Evolutionary conservation across 1,140 invertebrate species (phyloP), one percentile per base, ranked within the genome.

Genomic region (Brachystomella parvula): DNA sequence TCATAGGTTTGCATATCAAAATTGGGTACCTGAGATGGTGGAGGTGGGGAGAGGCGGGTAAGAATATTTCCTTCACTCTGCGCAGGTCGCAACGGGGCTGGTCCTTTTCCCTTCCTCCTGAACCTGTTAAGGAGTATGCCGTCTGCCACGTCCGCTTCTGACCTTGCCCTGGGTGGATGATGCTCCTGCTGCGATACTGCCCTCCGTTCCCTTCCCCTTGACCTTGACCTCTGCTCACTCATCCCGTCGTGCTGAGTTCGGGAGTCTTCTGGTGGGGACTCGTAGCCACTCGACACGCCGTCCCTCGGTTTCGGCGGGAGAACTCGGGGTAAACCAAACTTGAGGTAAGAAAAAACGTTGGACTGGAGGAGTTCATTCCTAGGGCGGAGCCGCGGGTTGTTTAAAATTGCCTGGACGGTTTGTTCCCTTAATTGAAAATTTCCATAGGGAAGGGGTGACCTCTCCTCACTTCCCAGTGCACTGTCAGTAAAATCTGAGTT

Each of bases 401-500:
- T 88, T n/a, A 96, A 79, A 53, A 96, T 95, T 21, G 90, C 93
- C 78, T 94, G 91, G 1, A 95, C 92, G 26, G 92, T 95, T 31
- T 90, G 92, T 76, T 95, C 92, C 57, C 90, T 80, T 2, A 96
- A 82, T 75, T 94, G 90, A 77, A 95, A 95, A 77, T 95, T 94
- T 30, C 92, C 92, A 79, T 94, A 94, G 30, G 91, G 91, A 68
- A 92, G 80, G 6, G 90, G 89, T 68, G 89, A 90, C 78, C 94
- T 92, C 75, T 93, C 90, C 26, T 88, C 88, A 35, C 89, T 91
- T 30, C 92, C 92, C 24, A 95, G 80, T 0, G 92, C 93, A 44
- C 90, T 93, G 76, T 95, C 92, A 58, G 92, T 94, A 76, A 95
- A 94, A 77, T 95, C 92, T 0, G 91, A 94, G 78, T 95, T 96